Evolutionary conservation across 2,797 vertebrate genomes (phyloP).

Genomic region (Scyliorhinus canicula): DNA sequence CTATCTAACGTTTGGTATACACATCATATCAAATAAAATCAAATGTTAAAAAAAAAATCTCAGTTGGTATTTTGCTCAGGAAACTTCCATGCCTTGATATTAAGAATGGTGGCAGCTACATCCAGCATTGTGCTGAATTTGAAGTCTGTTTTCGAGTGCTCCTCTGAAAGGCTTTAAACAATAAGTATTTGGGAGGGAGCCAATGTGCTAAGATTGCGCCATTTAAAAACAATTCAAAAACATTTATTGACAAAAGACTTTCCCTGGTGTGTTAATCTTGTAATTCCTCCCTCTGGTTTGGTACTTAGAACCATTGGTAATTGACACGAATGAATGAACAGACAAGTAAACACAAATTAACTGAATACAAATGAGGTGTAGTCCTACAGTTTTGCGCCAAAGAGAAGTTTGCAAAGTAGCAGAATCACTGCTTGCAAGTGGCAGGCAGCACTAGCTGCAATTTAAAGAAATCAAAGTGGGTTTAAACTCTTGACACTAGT

Average conservation of each 20-base stretch:
- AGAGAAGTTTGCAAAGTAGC: background rate
- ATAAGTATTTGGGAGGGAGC: background rate
- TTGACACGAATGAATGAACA: background rate
- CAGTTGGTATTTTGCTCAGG: background rate
- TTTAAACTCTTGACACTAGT: background rate
- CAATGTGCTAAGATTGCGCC: background rate
- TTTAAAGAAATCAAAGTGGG: background rate
- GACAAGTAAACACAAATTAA: background rate
- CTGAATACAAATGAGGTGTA: background rate
- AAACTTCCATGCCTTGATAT: background rate
- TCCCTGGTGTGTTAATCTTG: background rate
- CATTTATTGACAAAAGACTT: slow-evolving; percentile 3
- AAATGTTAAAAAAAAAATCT: too few species aligned
- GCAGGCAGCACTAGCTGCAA: background rate
- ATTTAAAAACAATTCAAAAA: background rate
- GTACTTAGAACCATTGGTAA: slow-evolving; percentile 2
- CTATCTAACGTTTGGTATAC: background rate
- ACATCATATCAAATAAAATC: background rate
- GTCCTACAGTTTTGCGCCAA: background rate
- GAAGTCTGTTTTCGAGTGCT: background rate
- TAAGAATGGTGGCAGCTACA: too few species aligned
- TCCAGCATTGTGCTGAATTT: background rate
- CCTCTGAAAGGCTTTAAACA: background rate
- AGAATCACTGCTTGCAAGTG: background rate
- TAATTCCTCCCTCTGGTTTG: background rate